Conservation (phyloP, 1,140 invertebrate species). For the Tetraneura akinire region DNA sequence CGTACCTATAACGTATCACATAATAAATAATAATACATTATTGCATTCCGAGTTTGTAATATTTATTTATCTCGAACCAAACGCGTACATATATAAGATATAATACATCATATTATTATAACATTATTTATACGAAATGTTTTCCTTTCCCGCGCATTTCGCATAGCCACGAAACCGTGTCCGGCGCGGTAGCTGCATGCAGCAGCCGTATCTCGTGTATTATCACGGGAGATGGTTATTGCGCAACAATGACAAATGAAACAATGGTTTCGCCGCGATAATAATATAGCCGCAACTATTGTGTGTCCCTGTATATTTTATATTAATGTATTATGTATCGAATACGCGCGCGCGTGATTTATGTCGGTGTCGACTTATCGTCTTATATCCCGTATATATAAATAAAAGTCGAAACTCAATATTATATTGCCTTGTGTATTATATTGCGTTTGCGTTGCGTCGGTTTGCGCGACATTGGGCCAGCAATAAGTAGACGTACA, state of each 20-base stretch:
- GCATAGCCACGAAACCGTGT: not conserved
- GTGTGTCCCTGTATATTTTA: slow-evolving; percentile 29
- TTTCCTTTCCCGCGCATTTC: not conserved
- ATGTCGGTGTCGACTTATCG: not conserved
- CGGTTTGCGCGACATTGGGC: slow-evolving; percentile 19
- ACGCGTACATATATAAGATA: no score
- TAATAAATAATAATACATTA: no score
- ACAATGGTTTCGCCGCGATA: slow-evolving; percentile 37
- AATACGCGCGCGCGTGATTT: not conserved
- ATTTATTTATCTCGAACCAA: not conserved
- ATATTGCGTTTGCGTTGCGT: not conserved
- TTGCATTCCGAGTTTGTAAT: not conserved
- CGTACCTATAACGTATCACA: no score
- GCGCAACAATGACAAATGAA: slow-evolving; percentile 9
- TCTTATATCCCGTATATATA: no score
- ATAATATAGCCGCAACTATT: no score
- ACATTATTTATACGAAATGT: no score
- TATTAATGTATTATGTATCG: no score
- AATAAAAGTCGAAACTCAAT: slow-evolving; percentile 27
- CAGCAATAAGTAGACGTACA: not conserved
- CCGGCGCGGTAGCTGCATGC: not conserved
- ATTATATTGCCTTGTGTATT: not conserved
- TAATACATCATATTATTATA: no score
- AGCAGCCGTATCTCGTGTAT: not conserved
- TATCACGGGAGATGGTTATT: not conserved